Evolutionary conservation across 2,113 vertebrate genomes (phyloP), one percentile per base, ranked within the genome.

Genomic region (Pelecanoides urinatrix): DNA sequence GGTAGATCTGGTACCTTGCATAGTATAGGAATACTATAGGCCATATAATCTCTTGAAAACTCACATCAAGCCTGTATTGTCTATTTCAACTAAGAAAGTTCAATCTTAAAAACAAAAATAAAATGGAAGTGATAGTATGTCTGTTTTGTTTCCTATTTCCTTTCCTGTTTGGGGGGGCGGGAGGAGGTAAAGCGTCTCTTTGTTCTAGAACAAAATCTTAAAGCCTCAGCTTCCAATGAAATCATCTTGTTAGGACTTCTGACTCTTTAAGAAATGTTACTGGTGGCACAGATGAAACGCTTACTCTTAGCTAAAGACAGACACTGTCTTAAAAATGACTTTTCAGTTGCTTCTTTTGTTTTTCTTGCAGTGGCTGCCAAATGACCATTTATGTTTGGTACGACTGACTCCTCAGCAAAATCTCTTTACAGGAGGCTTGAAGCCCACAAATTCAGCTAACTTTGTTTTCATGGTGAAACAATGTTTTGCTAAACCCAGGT

Each of bases 391-490:
- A 70, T 99, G 98, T 96, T 98, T 99, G 95, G 97, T 99, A 87
- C 98, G 97, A 47, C 88, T 99, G 90, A 99, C 98, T 82, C 99
- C 99, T 77, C 98, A 96, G 38, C 96, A 68, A 66, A 95, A 98
- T 92, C 98, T 99, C 16, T 99, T 99, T 97, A 98, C 98, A 45
- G 91, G 95, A 29, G 88, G 94, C 78, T 97, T 99, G 95, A 98
- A 97, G 49, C 96, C 98, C 29, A 66, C 97, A 63, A 99, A 99
- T 84, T 98, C 98, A 62, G 50, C 97, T 59, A 97, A 98, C 27
- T 98, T 99, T 97, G 66, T 99, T 89, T 94, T 98, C 93, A 98
- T 99, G 99, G 83, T 99, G 90, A 99, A 99, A 96, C 99, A 99
- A 78, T 99, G 98, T 97, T 95, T 99, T 96, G 97, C 96, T 89